A percentile compares a stretch with the other conserved stretches of the same genome.
Evolutionary conservation across 2,888 invertebrate genomes (phyloP).

Genomic region (Fragum sueziense): DNA sequence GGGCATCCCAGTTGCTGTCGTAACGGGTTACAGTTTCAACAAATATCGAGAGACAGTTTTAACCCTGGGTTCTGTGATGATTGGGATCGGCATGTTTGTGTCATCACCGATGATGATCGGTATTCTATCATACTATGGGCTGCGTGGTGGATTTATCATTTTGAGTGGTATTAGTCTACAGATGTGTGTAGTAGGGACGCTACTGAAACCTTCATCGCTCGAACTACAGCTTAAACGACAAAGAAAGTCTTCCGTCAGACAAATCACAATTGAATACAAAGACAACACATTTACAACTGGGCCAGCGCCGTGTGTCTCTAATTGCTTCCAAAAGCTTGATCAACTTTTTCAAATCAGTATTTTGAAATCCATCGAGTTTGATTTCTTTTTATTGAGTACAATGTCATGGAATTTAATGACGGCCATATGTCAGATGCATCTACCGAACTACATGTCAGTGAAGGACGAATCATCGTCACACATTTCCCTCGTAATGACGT

Average conservation of each 20-base stretch:
- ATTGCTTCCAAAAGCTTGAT: background rate
- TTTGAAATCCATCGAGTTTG: conserved; percentile 23
- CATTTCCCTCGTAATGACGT: conserved; percentile 43
- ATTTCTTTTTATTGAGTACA: conserved; percentile 43
- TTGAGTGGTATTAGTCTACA: conserved; percentile 49
- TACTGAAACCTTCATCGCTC: conserved; percentile 43
- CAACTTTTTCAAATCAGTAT: conserved; percentile 21
- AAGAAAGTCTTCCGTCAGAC: background rate
- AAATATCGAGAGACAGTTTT: conserved; percentile 45
- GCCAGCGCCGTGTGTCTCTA: background rate
- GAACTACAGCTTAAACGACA: background rate
- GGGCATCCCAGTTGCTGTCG: conserved; percentile 46
- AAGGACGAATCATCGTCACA: conserved; percentile 21
- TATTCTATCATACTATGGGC: conserved; percentile 40
- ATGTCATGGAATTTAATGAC: conserved; percentile 42
- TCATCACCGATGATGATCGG: conserved; percentile 54
- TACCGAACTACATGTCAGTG: conserved; percentile 44
- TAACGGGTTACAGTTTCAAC: conserved; percentile 57
- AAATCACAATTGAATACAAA: background rate
- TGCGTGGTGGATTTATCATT: conserved; percentile 53
- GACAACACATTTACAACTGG: background rate
- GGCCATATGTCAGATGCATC: conserved; percentile 46
- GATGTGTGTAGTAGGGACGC: conserved; percentile 45
- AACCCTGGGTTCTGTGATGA: conserved; percentile 34
- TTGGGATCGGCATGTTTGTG: conserved; percentile 56